Evolutionary conservation across 1,140 invertebrate species (phyloP).

Genomic region (Cotesia typhae): DNA sequence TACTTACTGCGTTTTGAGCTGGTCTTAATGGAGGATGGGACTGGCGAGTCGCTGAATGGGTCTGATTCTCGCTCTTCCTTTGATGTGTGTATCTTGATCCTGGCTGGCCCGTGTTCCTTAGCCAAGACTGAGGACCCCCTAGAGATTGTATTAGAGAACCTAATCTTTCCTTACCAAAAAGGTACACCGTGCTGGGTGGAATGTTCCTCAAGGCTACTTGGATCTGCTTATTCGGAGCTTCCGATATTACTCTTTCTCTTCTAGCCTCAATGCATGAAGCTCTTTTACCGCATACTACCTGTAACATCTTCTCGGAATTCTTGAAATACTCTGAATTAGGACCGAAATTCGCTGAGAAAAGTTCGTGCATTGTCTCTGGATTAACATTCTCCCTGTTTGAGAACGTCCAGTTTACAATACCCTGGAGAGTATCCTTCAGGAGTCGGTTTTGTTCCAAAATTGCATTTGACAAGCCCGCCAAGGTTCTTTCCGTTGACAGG

Average conservation of each 20-base stretch:
- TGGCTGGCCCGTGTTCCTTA: slow-evolving; percentile 28
- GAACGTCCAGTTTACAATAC: slow-evolving; percentile 5
- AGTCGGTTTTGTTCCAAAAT: slow-evolving; percentile 22
- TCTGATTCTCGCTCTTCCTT: too few species aligned
- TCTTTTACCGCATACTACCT: slow-evolving; percentile 47
- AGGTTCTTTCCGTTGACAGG: slow-evolving; percentile 14
- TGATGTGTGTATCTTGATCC: too few species aligned
- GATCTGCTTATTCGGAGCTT: slow-evolving; percentile 37
- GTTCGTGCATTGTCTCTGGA: background rate
- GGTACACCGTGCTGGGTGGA: slow-evolving; percentile 40
- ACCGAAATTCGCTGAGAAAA: background rate
- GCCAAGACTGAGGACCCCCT: slow-evolving; percentile 42
- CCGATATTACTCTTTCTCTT: slow-evolving; percentile 41
- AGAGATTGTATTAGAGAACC: slow-evolving; percentile 42
- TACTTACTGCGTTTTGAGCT: too few species aligned
- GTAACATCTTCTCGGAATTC: slow-evolving; percentile 39
- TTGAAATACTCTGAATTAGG: slow-evolving; percentile 20
- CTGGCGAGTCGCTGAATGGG: too few species aligned
- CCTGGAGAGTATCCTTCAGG: background rate
- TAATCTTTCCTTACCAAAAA: slow-evolving; percentile 39
- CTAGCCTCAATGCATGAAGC: slow-evolving; percentile 46
- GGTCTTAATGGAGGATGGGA: too few species aligned
- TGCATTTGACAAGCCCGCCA: slow-evolving; percentile 24
- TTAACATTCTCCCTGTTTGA: background rate
- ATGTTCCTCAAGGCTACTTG: slow-evolving; percentile 39